A percentile compares a stretch with the other conserved stretches of the same genome.
Conservation (phyloP, 1,140 invertebrate species). For the Temnothorax longispinosus region DNA sequence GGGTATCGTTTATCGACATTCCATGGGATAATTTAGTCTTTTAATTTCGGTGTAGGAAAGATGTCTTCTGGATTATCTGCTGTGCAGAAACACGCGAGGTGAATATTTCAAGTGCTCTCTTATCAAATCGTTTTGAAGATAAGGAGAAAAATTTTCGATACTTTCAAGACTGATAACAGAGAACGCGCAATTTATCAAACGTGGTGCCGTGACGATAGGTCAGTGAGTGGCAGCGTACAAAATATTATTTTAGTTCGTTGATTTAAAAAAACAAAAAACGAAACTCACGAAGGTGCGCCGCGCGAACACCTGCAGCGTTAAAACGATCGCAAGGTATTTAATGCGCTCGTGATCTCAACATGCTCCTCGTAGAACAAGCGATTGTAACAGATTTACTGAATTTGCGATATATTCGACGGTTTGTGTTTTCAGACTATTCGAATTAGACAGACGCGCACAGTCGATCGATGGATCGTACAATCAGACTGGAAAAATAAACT, state of each 20-base stretch:
- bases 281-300: background rate
- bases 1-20: background rate
- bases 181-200: slow-evolving; percentile 13
- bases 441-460: slow-evolving; percentile 55
- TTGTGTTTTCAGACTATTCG: slow-evolving; percentile 54
- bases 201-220: background rate
- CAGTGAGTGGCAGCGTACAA: background rate
- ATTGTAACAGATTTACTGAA: slow-evolving; percentile 56
- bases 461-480: slow-evolving; percentile 38
- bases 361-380: slow-evolving; percentile 28
- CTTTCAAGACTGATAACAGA: slow-evolving; percentile 50
- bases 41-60: background rate
- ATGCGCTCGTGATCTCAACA: slow-evolving; percentile 33
- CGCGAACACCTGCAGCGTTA: background rate
- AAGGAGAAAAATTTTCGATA: slow-evolving; percentile 50
- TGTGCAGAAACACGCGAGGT: background rate
- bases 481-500: slow-evolving; percentile 56
- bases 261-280: background rate
- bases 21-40: background rate
- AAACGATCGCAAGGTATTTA: slow-evolving; percentile 15
- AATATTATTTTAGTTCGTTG: background rate
- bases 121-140: background rate
- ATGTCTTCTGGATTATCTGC: background rate
- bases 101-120: background rate
- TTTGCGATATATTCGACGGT: slow-evolving; percentile 59